Evolutionary conservation across 2,113 vertebrate species (phyloP), one percentile per base, ranked within the genome.

Genomic region (Chloroceryle aenea): DNA sequence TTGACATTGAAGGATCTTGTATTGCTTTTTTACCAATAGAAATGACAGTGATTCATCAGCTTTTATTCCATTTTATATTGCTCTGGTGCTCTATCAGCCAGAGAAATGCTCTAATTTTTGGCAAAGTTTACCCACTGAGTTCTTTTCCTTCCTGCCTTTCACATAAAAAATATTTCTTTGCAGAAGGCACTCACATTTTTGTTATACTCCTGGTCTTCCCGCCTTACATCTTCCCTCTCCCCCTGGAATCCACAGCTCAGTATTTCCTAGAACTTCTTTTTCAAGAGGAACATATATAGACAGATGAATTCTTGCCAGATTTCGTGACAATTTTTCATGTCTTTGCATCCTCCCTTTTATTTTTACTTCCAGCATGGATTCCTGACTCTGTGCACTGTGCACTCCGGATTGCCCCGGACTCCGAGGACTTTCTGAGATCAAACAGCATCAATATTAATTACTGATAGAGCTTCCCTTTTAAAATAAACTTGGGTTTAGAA

Each of bases 41-140:
- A 96, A 97, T 96, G 90, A 96, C 97, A 97, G 92, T 97, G 95
- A 97, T 97, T 95, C 97, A 97, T 97, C 95, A 95, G 90, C 71
- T 96, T 94, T 94, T 95, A 94, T 97, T 97, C 95, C 63, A 83
- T 79, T 97, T 96, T 97, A 95, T 97, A 95, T 95, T 96, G 94
- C 89, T 94, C 27, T 90, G 84, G 80, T 94, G 62, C 92, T 97
- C 87, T 92, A 95, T 93, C 95, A 94, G 73, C 58, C 83, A 94
- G 76, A 95, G 66, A 93, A 95, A 97, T 82, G 58, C 50, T 96
- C 81, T 96, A 91, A 94, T 95, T 96, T 95, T 94, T 96, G 78
- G 84, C 86, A 88, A 94, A 94, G 74, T 97, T 95, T 95, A 93
- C 63, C 76, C 80, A 53, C 66, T 84, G 68, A 87, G 53, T 93